Conservation (phyloP, 1,140 invertebrate genomes). For the Lordiphosa collinella region DNA sequence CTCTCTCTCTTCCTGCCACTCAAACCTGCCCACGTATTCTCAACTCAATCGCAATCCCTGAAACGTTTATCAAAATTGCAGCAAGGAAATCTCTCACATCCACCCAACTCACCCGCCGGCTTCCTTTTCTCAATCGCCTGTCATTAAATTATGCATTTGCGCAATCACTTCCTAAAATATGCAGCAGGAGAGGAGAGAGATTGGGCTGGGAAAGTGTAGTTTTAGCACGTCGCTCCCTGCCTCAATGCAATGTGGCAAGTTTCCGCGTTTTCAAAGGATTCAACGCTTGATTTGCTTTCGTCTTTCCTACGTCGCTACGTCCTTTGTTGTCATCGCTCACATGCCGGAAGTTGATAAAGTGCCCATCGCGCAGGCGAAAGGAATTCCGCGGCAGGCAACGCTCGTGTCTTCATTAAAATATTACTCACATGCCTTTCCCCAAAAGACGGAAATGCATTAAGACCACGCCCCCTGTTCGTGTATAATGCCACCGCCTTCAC, state of each 20-base stretch:
- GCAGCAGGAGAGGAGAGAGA: constrained; percentile 30
- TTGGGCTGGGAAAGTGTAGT: constrained; percentile 2
- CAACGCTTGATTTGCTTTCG: constrained; percentile 63
- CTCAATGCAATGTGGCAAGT: constrained; percentile 51
- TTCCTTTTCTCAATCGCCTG: constrained; percentile 49
- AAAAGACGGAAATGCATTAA: constrained; percentile 64
- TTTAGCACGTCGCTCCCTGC: constrained; percentile 36
- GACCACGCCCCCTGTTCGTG: constrained; percentile 4
- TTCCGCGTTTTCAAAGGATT: constrained; percentile 14
- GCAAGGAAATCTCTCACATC: constrained; percentile 22
- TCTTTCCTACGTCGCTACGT: constrained; percentile 9
- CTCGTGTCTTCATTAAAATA: constrained; percentile 71
- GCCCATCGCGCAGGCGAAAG: constrained; percentile 50
- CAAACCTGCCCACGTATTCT: background rate
- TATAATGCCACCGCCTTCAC: constrained; percentile 6
- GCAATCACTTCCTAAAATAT: constrained; percentile 75
- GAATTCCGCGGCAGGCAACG: constrained; percentile 50
- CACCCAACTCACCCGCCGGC: background rate
- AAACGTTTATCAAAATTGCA: constrained; percentile 43
- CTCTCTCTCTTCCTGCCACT: background rate
- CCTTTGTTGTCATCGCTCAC: constrained; percentile 57
- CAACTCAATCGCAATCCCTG: constrained; percentile 1
- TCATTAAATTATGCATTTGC: constrained; percentile 76
- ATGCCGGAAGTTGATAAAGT: constrained; percentile 74
- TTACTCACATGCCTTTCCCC: constrained; percentile 40